These are phyloP conservation scores for Hydropotes inermis DNA, from an alignment of 2,113 vertebrate genomes.

Conservation along the genomic window DNA sequence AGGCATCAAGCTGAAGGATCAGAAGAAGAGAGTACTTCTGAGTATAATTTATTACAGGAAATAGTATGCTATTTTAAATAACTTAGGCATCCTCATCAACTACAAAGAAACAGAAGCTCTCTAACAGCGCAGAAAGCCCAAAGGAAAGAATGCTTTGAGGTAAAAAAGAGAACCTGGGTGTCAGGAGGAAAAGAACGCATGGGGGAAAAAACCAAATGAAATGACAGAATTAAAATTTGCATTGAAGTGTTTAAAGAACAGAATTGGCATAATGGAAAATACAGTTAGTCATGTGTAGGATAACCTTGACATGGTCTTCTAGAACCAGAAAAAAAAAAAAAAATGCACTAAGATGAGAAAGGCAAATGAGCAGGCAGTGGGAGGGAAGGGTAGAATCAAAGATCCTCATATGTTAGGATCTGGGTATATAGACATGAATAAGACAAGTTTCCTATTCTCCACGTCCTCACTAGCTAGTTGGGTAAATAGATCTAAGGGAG, in stretches of 20 bases:
- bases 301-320: neutral
- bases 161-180: neutral
- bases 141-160: neutral
- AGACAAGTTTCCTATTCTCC: neutral
- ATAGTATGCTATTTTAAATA: neutral
- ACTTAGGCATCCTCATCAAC: neutral
- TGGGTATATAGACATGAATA: neutral
- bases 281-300: neutral
- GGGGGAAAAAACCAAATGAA: neutral
- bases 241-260: neutral
- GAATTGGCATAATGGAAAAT: neutral
- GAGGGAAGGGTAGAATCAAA: neutral
- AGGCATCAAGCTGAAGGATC: neutral
- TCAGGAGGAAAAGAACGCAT: neutral
- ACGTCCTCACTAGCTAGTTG: neutral
- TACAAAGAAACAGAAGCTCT: neutral
- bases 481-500: neutral
- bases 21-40: neutral
- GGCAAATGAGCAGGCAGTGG: neutral
- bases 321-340: neutral
- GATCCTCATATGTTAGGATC: fast-evolving
- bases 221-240: neutral
- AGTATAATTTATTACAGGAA: neutral
- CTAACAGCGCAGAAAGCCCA: neutral
- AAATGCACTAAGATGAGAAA: neutral